Conservation (phyloP, 2,888 invertebrate species). For the Julus scanicus region DNA sequence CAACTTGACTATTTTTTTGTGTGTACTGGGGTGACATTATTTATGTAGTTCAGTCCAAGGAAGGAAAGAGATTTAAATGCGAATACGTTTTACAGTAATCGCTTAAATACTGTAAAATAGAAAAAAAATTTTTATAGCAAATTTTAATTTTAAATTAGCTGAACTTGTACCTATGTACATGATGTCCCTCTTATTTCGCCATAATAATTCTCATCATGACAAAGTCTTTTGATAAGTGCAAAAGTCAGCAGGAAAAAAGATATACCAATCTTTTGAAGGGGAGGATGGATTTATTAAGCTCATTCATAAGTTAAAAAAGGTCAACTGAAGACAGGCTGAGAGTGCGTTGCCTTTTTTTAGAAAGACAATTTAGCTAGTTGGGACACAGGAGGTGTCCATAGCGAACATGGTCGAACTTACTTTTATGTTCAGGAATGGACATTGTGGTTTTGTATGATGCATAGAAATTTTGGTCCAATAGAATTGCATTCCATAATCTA, state of each 20-base stretch:
- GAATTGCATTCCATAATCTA: background rate
- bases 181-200: background rate
- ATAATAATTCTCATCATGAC: background rate
- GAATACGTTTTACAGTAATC: too few relatives aligned
- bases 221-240: background rate
- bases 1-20: background rate
- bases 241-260: background rate
- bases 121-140: background rate
- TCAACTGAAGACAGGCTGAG: background rate
- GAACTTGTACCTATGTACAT: background rate
- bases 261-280: background rate
- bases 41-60: background rate
- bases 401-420: background rate
- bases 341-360: background rate
- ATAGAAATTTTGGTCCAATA: background rate
- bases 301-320: slow-evolving; percentile 1
- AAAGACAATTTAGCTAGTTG: background rate
- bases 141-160: background rate
- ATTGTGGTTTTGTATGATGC: background rate
- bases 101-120: too few relatives aligned
- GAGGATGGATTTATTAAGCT: background rate
- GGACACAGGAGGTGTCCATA: background rate
- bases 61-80: too few relatives aligned
- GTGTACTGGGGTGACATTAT: background rate
- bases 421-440: background rate